Conservation (phyloP, 2,797 vertebrate species). For the Coccyzus lansbergi region DNA sequence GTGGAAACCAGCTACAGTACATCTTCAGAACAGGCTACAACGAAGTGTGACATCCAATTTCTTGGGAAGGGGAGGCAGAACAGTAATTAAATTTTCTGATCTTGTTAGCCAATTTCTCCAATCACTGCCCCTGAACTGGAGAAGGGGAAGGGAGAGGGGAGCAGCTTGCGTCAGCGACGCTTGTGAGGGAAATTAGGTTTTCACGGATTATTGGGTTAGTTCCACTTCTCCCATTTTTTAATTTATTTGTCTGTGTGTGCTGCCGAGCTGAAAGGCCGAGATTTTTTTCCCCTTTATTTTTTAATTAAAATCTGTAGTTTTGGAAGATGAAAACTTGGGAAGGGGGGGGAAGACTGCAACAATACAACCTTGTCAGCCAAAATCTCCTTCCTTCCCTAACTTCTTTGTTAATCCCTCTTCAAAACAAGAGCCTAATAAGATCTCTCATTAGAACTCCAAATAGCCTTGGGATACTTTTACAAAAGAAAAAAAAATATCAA, state of each 20-base stretch:
- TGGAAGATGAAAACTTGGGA: conserved; percentile 72
- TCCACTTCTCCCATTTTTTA: conserved; percentile 86
- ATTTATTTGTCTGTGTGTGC: conserved; percentile 86
- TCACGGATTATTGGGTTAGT: conserved; percentile 87
- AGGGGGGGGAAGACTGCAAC: neutral
- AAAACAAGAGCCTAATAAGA: conserved; percentile 25
- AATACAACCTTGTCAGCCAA: conserved; percentile 50
- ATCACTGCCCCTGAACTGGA: conserved; percentile 82
- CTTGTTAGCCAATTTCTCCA: conserved; percentile 88
- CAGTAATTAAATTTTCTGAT: conserved; percentile 88
- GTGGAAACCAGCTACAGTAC: conserved; percentile 54
- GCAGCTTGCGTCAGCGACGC: conserved; percentile 72
- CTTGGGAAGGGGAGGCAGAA: conserved; percentile 79
- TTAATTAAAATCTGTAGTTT: conserved; percentile 81
- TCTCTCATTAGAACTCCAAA: conserved; percentile 11
- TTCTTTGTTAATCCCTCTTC: conserved; percentile 30
- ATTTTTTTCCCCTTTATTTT: conserved; percentile 59
- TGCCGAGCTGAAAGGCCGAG: conserved; percentile 79
- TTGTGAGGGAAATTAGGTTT: conserved; percentile 85
- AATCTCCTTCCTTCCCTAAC: conserved; percentile 29
- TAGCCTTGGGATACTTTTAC: conserved; percentile 16
- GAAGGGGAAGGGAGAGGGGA: conserved; percentile 75
- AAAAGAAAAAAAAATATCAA: neutral
- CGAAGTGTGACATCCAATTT: conserved; percentile 84
- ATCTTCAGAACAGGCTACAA: conserved; percentile 62